Conservation (phyloP, 2,888 invertebrate species). For the Phortica okadai region DNA sequence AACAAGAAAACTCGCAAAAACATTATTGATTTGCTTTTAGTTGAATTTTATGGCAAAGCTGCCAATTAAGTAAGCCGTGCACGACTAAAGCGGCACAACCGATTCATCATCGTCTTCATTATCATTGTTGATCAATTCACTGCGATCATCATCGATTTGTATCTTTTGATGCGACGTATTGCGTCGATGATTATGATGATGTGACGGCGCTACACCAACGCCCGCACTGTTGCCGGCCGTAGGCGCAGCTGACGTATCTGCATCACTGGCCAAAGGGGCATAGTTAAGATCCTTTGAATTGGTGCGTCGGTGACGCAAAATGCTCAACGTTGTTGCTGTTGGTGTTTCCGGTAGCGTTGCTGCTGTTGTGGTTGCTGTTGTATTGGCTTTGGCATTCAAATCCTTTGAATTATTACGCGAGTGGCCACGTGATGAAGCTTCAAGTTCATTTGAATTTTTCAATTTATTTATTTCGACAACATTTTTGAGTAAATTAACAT, state of each 20-base stretch:
- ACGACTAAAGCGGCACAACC: constrained; percentile 52
- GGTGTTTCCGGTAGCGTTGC: constrained; percentile 42
- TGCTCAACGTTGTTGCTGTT: constrained; percentile 62
- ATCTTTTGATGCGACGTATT: constrained; percentile 75
- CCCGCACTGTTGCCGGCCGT: constrained; percentile 8
- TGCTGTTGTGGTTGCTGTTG: constrained; percentile 43
- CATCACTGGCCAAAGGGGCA: constrained; percentile 42
- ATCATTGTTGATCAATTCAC: constrained; percentile 63
- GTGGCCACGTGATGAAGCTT: constrained; percentile 72
- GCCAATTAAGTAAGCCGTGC: not conserved
- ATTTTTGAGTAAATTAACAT: constrained; percentile 74
- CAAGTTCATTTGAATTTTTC: constrained; percentile 75
- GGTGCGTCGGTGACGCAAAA: constrained; percentile 80
- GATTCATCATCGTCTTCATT: constrained; percentile 61
- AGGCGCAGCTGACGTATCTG: not conserved
- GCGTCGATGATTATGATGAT: constrained; percentile 59
- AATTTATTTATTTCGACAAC: constrained; percentile 67
- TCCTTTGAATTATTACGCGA: constrained; percentile 79
- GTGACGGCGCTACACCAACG: constrained; percentile 24
- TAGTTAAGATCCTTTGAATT: constrained; percentile 79
- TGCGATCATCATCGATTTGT: constrained; percentile 75
- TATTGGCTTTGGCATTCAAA: constrained; percentile 62
- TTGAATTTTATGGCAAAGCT: too few species aligned
- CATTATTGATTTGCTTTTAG: too few species aligned
- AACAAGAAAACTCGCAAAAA: too few species aligned